A percentile compares a stretch with the other conserved stretches of the same genome.
Evolutionary conservation across 2,797 vertebrate species (phyloP).

Genomic region (Luscinia megarhynchos): DNA sequence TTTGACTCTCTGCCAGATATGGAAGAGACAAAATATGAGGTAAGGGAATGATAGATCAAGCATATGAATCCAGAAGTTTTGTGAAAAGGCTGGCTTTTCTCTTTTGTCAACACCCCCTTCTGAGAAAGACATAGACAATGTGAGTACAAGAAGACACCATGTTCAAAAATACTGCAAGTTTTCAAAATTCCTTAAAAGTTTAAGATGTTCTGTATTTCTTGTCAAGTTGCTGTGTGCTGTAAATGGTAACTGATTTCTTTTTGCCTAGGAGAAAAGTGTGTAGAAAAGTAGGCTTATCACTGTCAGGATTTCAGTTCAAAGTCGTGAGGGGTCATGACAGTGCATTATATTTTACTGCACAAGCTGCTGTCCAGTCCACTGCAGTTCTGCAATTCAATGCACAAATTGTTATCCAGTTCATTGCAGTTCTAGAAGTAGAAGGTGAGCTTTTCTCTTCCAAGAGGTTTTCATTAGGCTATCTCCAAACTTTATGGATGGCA

Average conservation of each 20-base stretch:
- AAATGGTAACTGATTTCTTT: not conserved
- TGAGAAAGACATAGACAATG: not conserved
- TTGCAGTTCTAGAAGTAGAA: not conserved
- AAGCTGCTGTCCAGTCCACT: not conserved
- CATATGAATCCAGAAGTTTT: not conserved
- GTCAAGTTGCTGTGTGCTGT: not conserved
- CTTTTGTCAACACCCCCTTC: accelerated
- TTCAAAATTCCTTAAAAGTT: not conserved
- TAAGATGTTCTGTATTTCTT: not conserved
- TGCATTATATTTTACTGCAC: not conserved
- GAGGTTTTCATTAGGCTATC: not conserved
- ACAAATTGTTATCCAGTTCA: not conserved
- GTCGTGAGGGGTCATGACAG: not conserved
- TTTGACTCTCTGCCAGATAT: not conserved
- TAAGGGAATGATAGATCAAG: not conserved
- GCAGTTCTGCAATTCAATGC: not conserved
- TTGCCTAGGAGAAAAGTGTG: not conserved
- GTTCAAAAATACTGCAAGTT: not conserved
- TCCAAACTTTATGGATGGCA: not conserved
- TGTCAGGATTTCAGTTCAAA: not conserved
- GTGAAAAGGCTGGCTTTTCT: not conserved
- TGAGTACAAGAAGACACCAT: not conserved
- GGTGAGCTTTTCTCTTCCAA: not conserved
- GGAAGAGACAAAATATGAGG: not conserved
- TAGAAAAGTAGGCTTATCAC: not conserved